Base-by-base conservation (phyloP, 2,113 vertebrate genomes). In the Tychaedon coryphoeus region DNA sequence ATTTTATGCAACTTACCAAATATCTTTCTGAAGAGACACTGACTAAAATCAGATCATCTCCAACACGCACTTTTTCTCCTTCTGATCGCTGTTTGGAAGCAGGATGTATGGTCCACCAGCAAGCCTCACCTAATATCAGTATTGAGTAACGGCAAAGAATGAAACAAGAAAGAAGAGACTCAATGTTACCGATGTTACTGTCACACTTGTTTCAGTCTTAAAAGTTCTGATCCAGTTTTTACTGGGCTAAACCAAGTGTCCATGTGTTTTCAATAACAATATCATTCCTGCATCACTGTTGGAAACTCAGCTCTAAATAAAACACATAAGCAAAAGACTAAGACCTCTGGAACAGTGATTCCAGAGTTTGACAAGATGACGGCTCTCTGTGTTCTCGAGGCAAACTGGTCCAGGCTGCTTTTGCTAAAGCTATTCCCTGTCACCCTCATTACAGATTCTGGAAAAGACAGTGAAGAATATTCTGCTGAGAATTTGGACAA, bases 21-120 rank as follows among this genome's bases (percentile, higher is more conserved):
- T 99, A 99, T 88, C 99, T 98, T 88, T 99, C 99, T 43, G 99
- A 99, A 42, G 99, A 99, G 84, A 99, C 98, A n/a, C 99, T 99
- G 97, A 99, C 99, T 87, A 99, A 98, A 95, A 99, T 99, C 91
- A 99, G 98, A 93, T 99, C 99, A 95, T 99, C 99, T 86, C 99
- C 99, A 34, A 99, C 99, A 33, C 99, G 97, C 3, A 99, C 99
- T 97, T 99, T 99, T 95, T 99, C 99, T 75, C 99, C 99, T 96
- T 99, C 99, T 15, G 99, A 99, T 89, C 99, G 97, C 64, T 98
- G 98, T 87, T 98, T 98, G 23, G 98, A 98, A 70, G 98, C 98
- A 23, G 98, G 98, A 74, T 98, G 98, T 40, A 98, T 98, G 18
- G 98, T 98, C 98, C 98, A 98, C 99, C 99, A 99, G 82, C 99